Conservation (phyloP, 1,140 invertebrate genomes). For the Caenorhabditis brenneri region DNA sequence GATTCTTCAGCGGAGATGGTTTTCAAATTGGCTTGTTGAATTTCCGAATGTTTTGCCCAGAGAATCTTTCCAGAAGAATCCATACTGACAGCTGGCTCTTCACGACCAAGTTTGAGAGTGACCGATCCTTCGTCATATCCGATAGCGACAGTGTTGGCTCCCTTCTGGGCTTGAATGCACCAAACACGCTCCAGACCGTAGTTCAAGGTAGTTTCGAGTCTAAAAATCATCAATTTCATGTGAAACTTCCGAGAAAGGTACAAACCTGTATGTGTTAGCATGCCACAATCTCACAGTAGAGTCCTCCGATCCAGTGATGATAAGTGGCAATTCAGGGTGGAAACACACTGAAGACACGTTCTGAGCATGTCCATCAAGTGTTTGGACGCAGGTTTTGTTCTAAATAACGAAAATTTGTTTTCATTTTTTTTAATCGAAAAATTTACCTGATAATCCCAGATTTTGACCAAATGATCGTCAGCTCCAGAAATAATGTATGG, state of each 20-base stretch:
- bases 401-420: background rate
- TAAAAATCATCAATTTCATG: conserved; percentile 49
- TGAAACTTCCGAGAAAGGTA: background rate
- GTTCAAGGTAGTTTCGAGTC: conserved; percentile 91
- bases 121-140: conserved; percentile 99
- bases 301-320: conserved; percentile 96
- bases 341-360: conserved; percentile 89
- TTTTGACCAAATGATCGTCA: conserved; percentile 94
- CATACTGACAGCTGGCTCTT: conserved; percentile 96
- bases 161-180: conserved; percentile 82
- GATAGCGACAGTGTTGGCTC: conserved; percentile 93
- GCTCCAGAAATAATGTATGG: conserved; percentile 98
- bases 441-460: conserved; percentile 88
- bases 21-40: conserved; percentile 96
- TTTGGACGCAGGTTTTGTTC: conserved; percentile 99
- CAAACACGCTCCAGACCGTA: conserved; percentile 97
- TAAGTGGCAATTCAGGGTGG: conserved; percentile 95
- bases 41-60: conserved; percentile 96
- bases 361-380: conserved; percentile 92
- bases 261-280: conserved; percentile 86
- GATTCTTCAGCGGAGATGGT: conserved; percentile 72
- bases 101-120: conserved; percentile 93
- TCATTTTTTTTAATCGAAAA: background rate
- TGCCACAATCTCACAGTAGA: conserved; percentile 94
- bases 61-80: conserved; percentile 96